Evolutionary conservation across 1,140 invertebrate genomes (phyloP), one percentile per base, ranked within the genome.

Genomic region (Branchinecta lindahli): DNA sequence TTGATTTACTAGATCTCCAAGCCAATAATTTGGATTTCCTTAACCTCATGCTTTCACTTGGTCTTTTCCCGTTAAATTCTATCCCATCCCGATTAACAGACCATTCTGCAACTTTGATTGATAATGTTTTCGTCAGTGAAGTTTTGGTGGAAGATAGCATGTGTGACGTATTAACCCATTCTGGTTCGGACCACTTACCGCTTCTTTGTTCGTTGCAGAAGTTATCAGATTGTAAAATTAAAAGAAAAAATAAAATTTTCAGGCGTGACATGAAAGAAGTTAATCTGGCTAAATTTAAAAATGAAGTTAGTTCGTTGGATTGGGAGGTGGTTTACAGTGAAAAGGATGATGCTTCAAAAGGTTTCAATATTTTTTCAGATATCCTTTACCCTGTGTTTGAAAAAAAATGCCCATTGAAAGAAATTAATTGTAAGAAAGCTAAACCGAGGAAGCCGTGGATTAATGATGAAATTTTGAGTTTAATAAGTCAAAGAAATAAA

Each of bases 161-260:
- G 47, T 52, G 47, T 52, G 9, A 52, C 47, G n/a, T 52, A 52
- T 52, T 52, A 52, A 52, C 47, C 47, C 47, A 52, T 52, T 52
- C 47, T 52, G 47, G 47, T 52, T 52, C 47, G n/a, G 47, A 52
- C 47, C 47, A 52, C 47, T 52, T 52, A n/a, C 47, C 47, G 47
- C 47, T 52, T 52, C 47, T 52, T 52, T 52, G 47, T 52, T 52
- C 47, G 47, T 52, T 52, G 47, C 47, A 52, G 47, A 52, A 52
- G 47, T 52, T 52, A 52, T n/a, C 47, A 52, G 47, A 52, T 9
- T 52, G 47, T 52, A 52, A 52, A 52, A 52, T 52, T 9, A 52
- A 52, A 52, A 52, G 47, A 52, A 52, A 52, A 52, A 52, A 52
- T n/a, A 52, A 52, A 52, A 52, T 52, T 52, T n/a, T 52, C n/a